These are phyloP conservation scores for Pterostichus madidus DNA, from an alignment of 2,888 invertebrate genomes.

Conservation along the genomic window DNA sequence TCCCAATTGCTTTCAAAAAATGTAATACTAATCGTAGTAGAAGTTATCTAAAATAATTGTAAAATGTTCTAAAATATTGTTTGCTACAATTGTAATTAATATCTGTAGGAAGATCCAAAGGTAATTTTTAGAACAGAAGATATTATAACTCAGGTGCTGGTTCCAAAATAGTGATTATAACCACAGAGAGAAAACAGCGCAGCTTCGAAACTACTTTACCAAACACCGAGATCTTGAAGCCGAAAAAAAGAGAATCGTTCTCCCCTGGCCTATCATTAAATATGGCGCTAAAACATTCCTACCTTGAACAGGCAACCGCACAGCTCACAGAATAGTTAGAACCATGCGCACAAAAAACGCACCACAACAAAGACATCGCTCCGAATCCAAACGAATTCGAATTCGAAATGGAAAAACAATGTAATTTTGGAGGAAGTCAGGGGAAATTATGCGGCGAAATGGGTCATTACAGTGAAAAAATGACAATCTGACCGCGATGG, in stretches of 20 bases:
- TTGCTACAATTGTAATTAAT: too few species aligned
- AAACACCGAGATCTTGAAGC: constrained; percentile 51
- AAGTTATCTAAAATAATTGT: too few species aligned
- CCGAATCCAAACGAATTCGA: constrained; percentile 53
- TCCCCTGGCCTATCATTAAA: constrained; percentile 63
- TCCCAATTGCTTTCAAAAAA: too few species aligned
- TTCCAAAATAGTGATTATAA: constrained; percentile 61
- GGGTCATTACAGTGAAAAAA: constrained; percentile 62
- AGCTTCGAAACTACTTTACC: constrained; percentile 62
- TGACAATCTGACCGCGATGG: constrained; percentile 52
- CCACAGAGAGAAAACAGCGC: constrained; percentile 57
- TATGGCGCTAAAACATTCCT: constrained; percentile 65
- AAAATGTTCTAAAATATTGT: too few species aligned
- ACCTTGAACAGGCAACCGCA: constrained; percentile 60
- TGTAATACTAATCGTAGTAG: too few species aligned
- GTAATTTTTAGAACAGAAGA: constrained; percentile 9
- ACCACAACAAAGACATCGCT: constrained; percentile 61
- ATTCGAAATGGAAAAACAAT: constrained; percentile 66
- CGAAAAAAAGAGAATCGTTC: constrained; percentile 55
- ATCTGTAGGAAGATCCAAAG: too few species aligned
- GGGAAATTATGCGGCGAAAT: constrained; percentile 57
- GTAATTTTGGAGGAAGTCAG: constrained; percentile 64
- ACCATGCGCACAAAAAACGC: constrained; percentile 48
- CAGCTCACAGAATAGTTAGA: constrained; percentile 38
- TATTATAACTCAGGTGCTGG: constrained; percentile 18